These are phyloP conservation scores for Musca vetustissima DNA, from an alignment of 1,140 invertebrate genomes.

Conservation along the genomic window DNA sequence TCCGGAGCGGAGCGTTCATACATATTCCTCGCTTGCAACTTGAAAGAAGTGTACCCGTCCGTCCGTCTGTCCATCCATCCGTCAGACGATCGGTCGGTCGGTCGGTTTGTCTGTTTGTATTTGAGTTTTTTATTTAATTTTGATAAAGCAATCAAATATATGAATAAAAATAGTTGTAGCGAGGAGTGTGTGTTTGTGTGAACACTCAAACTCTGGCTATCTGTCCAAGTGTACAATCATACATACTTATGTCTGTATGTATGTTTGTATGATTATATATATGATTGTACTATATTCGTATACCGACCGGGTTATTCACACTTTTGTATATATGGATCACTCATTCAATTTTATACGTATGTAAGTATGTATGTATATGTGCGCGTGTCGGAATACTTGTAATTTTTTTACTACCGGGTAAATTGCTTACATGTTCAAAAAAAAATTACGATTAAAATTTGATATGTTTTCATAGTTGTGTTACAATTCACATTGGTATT, in stretches of 20 bases:
- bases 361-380: neutral
- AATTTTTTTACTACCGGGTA: neutral
- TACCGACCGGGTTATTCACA: neutral
- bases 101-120: neutral
- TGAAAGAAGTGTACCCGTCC: too few relatives aligned
- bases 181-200: neutral
- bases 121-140: constrained; percentile 16
- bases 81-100: neutral
- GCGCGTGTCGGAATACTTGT: neutral
- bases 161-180: neutral
- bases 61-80: too few relatives aligned
- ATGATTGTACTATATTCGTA: neutral
- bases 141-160: constrained; percentile 19
- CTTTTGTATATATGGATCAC: neutral
- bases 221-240: too few relatives aligned
- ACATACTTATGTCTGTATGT: too few relatives aligned
- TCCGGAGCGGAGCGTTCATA: too few relatives aligned
- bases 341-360: neutral
- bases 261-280: neutral
- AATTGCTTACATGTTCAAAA: constrained; percentile 1
- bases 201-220: too few relatives aligned
- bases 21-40: too few relatives aligned
- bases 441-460: neutral
- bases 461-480: neutral
- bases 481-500: neutral